A percentile compares a stretch with the other conserved stretches of the same genome.
These are phyloP conservation scores for Sardina pilchardus DNA, from an alignment of 2,113 vertebrate species.

Conservation along the genomic window DNA sequence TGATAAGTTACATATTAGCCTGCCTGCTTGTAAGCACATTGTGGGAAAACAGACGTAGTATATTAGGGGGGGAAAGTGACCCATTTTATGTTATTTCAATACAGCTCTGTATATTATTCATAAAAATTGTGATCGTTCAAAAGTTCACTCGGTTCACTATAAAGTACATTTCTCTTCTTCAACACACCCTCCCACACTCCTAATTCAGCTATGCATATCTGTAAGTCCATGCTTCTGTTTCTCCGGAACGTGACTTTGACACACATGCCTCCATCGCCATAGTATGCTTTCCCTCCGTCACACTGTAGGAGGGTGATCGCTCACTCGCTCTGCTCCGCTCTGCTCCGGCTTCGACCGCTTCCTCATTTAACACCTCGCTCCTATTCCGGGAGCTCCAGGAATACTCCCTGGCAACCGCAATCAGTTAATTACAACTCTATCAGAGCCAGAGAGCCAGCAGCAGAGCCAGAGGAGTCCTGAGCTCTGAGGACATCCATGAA, in stretches of 20 bases:
- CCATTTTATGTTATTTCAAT: no score
- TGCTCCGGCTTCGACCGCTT: constrained; percentile 41
- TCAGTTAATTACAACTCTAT: constrained; percentile 60
- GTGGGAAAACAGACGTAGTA: no score
- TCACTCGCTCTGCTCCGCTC: neutral
- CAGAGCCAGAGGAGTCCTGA: no score
- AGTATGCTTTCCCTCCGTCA: no score
- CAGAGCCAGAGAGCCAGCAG: constrained; percentile 34
- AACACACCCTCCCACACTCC: neutral
- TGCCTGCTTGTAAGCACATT: no score
- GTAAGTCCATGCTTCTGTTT: neutral
- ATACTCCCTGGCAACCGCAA: constrained; percentile 54
- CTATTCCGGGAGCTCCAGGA: constrained; percentile 57
- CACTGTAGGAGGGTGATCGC: constrained; percentile 44
- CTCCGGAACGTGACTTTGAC: constrained; percentile 10
- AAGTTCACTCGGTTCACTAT: constrained; percentile 19
- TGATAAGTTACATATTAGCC: no score
- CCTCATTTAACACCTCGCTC: constrained; percentile 56
- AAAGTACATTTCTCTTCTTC: neutral
- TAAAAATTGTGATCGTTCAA: constrained; percentile 4
- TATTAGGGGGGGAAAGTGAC: no score
- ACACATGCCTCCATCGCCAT: neutral
- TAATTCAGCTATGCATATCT: no score
- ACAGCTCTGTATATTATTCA: no score
- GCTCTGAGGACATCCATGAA: no score